A percentile compares a stretch with the other conserved stretches of the same genome.
Evolutionary conservation across 2,113 vertebrate species (phyloP).

Genomic region (Nesogale talazaci): DNA sequence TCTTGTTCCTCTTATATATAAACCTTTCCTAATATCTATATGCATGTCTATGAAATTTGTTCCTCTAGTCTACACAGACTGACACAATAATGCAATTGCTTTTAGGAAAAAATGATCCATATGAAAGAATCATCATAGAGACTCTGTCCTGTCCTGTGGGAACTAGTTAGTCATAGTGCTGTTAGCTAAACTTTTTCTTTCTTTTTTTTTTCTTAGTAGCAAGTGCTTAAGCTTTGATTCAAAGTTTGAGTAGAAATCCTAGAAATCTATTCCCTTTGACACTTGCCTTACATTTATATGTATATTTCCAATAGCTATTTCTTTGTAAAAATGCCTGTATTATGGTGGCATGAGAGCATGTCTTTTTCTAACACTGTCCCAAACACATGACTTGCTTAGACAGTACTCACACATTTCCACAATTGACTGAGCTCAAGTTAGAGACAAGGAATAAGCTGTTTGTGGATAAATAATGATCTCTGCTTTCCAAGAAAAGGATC

Average conservation of each 20-base stretch:
- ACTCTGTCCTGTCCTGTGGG: neutral
- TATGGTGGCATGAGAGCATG: neutral
- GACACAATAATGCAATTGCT: neutral
- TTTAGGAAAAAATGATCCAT: conserved; percentile 33
- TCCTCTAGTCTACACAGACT: too few relatives aligned
- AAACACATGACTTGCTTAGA: conserved; percentile 10
- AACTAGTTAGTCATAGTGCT: neutral
- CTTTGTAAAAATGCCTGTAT: conserved; percentile 35
- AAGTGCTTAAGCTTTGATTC: conserved; percentile 49
- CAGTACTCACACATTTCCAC: neutral
- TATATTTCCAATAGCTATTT: conserved; percentile 21
- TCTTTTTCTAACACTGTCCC: neutral
- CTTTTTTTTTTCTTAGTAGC: conserved; percentile 22
- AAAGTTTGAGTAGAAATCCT: conserved; percentile 50
- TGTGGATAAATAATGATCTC: neutral
- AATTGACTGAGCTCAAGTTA: neutral
- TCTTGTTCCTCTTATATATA: too few relatives aligned
- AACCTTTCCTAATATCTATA: too few relatives aligned
- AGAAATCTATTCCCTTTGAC: neutral
- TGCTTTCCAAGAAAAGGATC: neutral
- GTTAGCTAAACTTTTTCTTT: neutral
- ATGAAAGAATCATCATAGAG: conserved; percentile 38
- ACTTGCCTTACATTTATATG: neutral
- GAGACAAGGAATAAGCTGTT: neutral
- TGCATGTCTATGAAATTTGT: too few relatives aligned